These are phyloP conservation scores for Antennarius maculatus DNA, from an alignment of 2,797 vertebrate species.

Conservation along the genomic window DNA sequence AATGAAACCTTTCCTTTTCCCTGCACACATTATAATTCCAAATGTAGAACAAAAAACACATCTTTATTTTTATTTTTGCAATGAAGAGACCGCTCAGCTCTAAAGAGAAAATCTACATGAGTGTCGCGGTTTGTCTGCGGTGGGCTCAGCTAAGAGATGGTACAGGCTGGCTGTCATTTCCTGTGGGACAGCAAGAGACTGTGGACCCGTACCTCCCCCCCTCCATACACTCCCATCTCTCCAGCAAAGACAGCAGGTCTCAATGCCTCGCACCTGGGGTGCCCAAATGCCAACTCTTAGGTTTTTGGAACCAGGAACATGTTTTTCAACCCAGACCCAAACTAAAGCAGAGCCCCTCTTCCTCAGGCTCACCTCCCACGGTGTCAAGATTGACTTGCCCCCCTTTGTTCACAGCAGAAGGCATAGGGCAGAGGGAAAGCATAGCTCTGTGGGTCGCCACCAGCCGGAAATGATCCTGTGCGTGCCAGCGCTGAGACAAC, in stretches of 20 bases:
- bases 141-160: slow-evolving; percentile 53
- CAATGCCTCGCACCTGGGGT: slow-evolving; percentile 75
- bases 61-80: slow-evolving; percentile 25
- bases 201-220: slow-evolving; percentile 52
- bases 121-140: slow-evolving; percentile 35
- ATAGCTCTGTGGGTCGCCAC: slow-evolving; percentile 63
- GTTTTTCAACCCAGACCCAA: slow-evolving; percentile 74
- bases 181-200: slow-evolving; percentile 71
- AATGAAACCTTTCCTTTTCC: slow-evolving; percentile 24
- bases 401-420: slow-evolving; percentile 73
- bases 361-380: slow-evolving; percentile 70
- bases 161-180: slow-evolving; percentile 64
- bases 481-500: slow-evolving; percentile 69
- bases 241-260: slow-evolving; percentile 71
- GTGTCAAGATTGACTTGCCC: slow-evolving; percentile 70
- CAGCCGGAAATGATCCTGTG: slow-evolving; percentile 78
- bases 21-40: slow-evolving; percentile 21
- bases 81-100: slow-evolving; percentile 17
- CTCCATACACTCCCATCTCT: slow-evolving; percentile 49
- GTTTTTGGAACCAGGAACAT: slow-evolving; percentile 72
- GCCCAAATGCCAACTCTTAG: slow-evolving; percentile 75
- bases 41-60: slow-evolving; percentile 17
- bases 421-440: slow-evolving; percentile 76
- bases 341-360: slow-evolving; percentile 68
- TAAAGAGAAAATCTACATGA: slow-evolving; percentile 1